Evolutionary conservation across 2,888 invertebrate genomes (phyloP).

Genomic region (Acanthosoma haemorrhoidale): DNA sequence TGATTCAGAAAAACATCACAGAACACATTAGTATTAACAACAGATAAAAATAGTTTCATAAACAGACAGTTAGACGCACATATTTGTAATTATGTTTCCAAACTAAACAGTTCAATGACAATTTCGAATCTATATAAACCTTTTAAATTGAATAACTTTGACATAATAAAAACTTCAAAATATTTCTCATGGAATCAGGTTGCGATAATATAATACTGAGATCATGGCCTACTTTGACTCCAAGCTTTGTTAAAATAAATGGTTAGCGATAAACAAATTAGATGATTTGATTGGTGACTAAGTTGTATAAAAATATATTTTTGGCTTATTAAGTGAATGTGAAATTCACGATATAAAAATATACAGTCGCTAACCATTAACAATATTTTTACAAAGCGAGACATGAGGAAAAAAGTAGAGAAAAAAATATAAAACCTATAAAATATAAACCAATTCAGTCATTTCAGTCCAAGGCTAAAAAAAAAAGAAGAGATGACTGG

Average conservation of each 20-base stretch:
- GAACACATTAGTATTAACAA: conserved; percentile 16
- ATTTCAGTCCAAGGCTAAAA: conserved; percentile 27
- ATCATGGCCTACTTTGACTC: conserved; percentile 29
- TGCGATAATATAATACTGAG: conserved; percentile 29
- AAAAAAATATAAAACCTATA: conserved; percentile 34
- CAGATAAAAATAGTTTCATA: no score
- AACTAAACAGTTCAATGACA: background rate
- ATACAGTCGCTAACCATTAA: conserved; percentile 23
- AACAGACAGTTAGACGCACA: no score
- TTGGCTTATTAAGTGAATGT: conserved; percentile 2
- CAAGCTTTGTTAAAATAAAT: conserved; percentile 25
- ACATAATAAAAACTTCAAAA: background rate
- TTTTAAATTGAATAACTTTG: background rate
- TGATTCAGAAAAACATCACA: conserved; percentile 26
- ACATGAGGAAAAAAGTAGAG: conserved; percentile 32
- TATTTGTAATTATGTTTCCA: no score
- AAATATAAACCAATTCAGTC: conserved; percentile 30
- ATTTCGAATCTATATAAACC: background rate
- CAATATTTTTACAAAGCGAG: conserved; percentile 21
- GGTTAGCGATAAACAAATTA: conserved; percentile 20
- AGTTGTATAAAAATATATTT: conserved; percentile 25
- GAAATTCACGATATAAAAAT: conserved; percentile 23
- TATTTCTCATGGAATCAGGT: conserved; percentile 10
- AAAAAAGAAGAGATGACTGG: conserved; percentile 14
- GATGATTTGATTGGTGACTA: conserved; percentile 10